A percentile compares a stretch with the other conserved stretches of the same genome.
Evolutionary conservation across 1,140 invertebrate species (phyloP).

Genomic region (Aricia agestis): DNA sequence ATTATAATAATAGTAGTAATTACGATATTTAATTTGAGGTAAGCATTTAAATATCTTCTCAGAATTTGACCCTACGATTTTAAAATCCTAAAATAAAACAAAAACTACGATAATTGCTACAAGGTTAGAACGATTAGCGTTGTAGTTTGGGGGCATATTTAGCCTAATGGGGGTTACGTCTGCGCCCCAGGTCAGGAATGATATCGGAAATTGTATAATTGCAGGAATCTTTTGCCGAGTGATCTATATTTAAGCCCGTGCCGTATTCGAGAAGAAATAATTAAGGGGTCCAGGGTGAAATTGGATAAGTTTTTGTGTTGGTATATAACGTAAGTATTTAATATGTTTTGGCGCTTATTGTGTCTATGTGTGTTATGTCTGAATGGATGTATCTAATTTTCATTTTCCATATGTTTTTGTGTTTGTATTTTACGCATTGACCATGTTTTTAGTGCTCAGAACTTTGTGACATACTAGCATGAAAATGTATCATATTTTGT

Average conservation of each 20-base stretch:
- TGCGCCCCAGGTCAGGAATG: conserved; percentile 63
- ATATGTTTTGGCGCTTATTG: too few species aligned
- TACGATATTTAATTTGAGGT: too few species aligned
- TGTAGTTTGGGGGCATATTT: conserved; percentile 68
- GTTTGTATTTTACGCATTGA: too few species aligned
- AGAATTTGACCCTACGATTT: neutral
- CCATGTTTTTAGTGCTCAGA: too few species aligned
- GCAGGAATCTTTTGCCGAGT: conserved; percentile 35
- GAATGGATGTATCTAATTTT: too few species aligned
- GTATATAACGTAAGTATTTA: too few species aligned
- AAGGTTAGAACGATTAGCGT: conserved; percentile 40
- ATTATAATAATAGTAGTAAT: too few species aligned
- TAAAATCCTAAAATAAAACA: neutral
- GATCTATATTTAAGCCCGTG: neutral
- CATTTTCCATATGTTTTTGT: too few species aligned
- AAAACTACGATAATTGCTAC: conserved; percentile 27
- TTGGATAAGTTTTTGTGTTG: neutral
- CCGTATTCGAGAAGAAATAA: neutral
- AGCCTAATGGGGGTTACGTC: conserved; percentile 67
- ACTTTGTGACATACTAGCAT: too few species aligned
- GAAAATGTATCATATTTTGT: too few species aligned
- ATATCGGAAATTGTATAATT: conserved; percentile 74
- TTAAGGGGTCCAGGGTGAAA: neutral
- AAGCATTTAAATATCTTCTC: neutral
- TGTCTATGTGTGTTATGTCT: too few species aligned